Percentiles rank a stretch among this genome's conserved stretches.
phyloP scores from a whole-genome alignment of 2,113 vertebrate genomes.

The Oreochromis tanganicae region DNA sequence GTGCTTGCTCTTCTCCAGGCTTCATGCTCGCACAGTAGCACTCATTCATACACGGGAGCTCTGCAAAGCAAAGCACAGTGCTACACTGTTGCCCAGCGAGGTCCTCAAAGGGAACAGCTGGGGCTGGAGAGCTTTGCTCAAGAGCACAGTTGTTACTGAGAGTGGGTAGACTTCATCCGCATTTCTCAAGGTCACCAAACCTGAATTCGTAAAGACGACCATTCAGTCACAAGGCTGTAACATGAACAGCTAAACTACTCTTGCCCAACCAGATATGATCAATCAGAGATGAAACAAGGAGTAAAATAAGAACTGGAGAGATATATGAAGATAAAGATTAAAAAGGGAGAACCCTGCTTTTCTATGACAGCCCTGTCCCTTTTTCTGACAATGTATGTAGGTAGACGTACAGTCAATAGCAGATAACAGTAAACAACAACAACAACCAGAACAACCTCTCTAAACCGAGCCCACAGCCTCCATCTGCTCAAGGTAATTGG shows the following conservation, averaged over 20 bases:
- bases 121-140: neutral
- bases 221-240: neutral
- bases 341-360: neutral
- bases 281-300: neutral
- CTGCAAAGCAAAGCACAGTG: constrained; percentile 1
- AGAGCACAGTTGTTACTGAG: constrained; percentile 1
- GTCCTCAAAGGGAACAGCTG: neutral
- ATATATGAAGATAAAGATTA: neutral
- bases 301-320: neutral
- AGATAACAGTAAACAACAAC: constrained; percentile 62
- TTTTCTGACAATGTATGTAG: neutral
- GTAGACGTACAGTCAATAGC: constrained; percentile 27
- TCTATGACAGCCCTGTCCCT: neutral
- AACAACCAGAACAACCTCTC: constrained; percentile 42
- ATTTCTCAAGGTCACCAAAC: neutral
- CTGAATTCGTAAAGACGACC: neutral
- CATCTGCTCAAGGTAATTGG: constrained; percentile 67
- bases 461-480: constrained; percentile 41
- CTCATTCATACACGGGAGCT: constrained; percentile 35
- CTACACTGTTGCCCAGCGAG: constrained; percentile 3
- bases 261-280: neutral
- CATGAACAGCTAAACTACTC: neutral
- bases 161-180: neutral
- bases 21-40: constrained; percentile 22
- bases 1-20: neutral